Evolutionary conservation across 2,113 vertebrate genomes (phyloP), one percentile per base, ranked within the genome.

Genomic region (Cottus gobio): DNA sequence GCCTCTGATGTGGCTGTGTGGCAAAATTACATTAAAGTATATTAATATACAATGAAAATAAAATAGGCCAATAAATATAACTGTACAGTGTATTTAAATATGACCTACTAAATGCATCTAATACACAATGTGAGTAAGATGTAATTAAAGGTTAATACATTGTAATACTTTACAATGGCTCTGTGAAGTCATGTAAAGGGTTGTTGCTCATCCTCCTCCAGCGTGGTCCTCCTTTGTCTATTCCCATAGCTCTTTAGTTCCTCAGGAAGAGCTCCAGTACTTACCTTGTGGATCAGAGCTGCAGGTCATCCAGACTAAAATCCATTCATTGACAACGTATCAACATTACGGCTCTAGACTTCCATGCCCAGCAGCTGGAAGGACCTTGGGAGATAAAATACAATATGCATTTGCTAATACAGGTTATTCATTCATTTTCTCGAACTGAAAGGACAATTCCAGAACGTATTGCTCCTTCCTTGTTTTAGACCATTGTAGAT

Each of bases 321-420:
- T 84, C 77, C 60, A 87, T 75, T 56, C 62, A 83, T 74, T n/a
- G 80, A 80, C 60, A 67, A 31, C 50, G 44, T 79, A 79, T 79
- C 61, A 77, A 77, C 77, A 64, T 88, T 75, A 75, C 20, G 57
- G 22, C 79, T 77, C 60, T 9, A 50, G 72, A 66, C 31, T 31
- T 56, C 22, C 73, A 63, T 11, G 71, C 71, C 82, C 79, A 80
- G 68, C 71, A 82, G 72, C 77, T 71, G 61, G 44, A 2, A 50
- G 70, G 56, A 46, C 68, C 46, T 12, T 7, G 46, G 63, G 0
- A 77, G 60, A 62, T 50, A 44, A 28, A 85, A 77, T 26, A 36
- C 57, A 70, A 37, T 63, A 60, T 56, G 50, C 31, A n/a, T 1
- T 42, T 39, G 39, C 52, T 60, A 39, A 22, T 39, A 48, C 28